Evolutionary conservation across 2,113 vertebrate species (phyloP).

Genomic region (Chlorodrepanis virens): DNA sequence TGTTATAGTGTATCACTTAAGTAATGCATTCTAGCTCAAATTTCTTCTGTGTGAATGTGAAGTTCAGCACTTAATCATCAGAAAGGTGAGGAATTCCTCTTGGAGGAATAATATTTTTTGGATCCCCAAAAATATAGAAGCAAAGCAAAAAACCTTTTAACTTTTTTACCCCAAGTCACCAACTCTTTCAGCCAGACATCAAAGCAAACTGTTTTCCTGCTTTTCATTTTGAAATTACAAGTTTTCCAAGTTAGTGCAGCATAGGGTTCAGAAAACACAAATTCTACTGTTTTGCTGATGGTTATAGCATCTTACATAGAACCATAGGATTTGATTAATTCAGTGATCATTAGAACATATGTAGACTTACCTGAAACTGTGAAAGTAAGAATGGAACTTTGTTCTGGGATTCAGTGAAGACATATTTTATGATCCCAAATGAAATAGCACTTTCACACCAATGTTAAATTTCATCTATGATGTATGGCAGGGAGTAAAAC

Average conservation of each 20-base stretch:
- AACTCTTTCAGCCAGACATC: neutral
- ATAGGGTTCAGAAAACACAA: neutral
- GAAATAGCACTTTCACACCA: neutral
- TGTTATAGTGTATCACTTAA: neutral
- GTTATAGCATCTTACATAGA: neutral
- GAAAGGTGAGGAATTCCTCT: neutral
- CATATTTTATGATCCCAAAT: neutral
- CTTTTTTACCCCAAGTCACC: neutral
- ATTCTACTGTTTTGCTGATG: neutral
- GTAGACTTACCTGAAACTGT: neutral
- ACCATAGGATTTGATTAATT: neutral
- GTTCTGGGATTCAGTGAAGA: neutral
- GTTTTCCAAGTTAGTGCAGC: neutral
- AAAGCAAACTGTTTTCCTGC: neutral
- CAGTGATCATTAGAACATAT: neutral
- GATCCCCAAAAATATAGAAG: neutral
- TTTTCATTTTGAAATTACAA: neutral
- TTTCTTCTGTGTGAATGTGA: neutral
- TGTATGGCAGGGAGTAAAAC: neutral
- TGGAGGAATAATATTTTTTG: neutral
- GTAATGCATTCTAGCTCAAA: neutral
- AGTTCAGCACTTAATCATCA: neutral
- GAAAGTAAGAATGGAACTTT: neutral
- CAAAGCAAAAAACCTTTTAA: neutral
- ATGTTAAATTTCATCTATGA: neutral